Evolutionary conservation across 2,888 invertebrate species (phyloP), one percentile per base, ranked within the genome.

Genomic region (Amphiduros pacificus): DNA sequence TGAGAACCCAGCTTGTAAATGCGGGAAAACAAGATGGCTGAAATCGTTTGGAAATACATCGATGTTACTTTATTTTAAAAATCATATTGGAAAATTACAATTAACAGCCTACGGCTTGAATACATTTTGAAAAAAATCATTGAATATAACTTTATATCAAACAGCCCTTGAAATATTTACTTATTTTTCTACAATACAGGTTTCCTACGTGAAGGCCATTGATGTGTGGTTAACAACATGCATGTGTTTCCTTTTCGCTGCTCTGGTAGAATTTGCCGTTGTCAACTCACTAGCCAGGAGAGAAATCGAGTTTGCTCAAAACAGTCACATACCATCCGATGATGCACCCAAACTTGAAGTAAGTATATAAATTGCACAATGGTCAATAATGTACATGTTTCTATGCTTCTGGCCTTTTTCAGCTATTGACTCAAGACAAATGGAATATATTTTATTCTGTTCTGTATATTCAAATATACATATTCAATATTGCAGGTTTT

Each of bases 221-320:
- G 60, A 60, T 36, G 41, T 60, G 20, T 60, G 60, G 60, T 32
- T 54, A 20, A 54, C 54, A 5, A 48, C 53, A 2, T 60, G 60
- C 41, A 60, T 60, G 60, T 9, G 36, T 5, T 60, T 60, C 49
- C 54, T 60, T 14, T 60, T 60, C 36, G 29, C 48, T 24, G 54
- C 60, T 17, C 31, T 60, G 6, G 27, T 60, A 6, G 60, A 60
- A 40, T 60, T 60, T 54, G 60, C 60, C 22, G 17, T 53, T 20
- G 60, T 32, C 4, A 60, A 60, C 49, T 36, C 60, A 2, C n/a
- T 60, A 4, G 60, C 60, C 3, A 4, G 60, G 44, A 27, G 29
- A 11, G 54, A 60, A 22, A 51, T 58, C 9, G 41, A 28, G 5
- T 29, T 29, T 20, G 44, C 56, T 2, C n/a, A n/a, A n/a, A 49